phyloP scores from a whole-genome alignment of 2,797 vertebrate genomes.

The Neostethus bicornis region DNA sequence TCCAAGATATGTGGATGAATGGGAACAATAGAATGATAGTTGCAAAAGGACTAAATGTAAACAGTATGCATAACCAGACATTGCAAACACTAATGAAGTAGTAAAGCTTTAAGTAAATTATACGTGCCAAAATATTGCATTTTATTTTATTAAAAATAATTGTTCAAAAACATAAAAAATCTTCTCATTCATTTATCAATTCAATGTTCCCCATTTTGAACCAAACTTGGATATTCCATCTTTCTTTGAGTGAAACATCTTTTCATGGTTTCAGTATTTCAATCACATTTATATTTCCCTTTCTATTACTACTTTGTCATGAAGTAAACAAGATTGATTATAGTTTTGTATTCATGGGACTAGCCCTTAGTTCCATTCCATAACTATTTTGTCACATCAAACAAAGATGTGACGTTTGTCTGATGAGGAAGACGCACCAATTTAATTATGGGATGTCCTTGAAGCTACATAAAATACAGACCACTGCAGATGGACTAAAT shows the following conservation, averaged over 20 bases:
- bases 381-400: slow-evolving; percentile 17
- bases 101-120: slow-evolving; percentile 33
- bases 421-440: slow-evolving; percentile 25
- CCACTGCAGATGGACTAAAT: slow-evolving; percentile 3
- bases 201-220: too few relatives aligned
- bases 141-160: slow-evolving; percentile 51
- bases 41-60: slow-evolving; percentile 30
- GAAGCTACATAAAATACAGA: slow-evolving; percentile 23
- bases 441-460: slow-evolving; percentile 23
- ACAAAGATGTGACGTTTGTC: slow-evolving; percentile 22
- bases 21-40: too few relatives aligned
- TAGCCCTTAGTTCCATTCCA: slow-evolving; percentile 39
- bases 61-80: slow-evolving; percentile 40
- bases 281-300: too few relatives aligned
- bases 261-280: too few relatives aligned
- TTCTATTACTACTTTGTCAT: too few relatives aligned
- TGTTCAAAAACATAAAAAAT: slow-evolving; percentile 48
- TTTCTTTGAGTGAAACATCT: too few relatives aligned
- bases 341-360: slow-evolving; percentile 48
- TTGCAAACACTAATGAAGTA: slow-evolving; percentile 36
- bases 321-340: too few relatives aligned
- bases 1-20: too few relatives aligned
- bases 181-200: too few relatives aligned
- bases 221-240: too few relatives aligned
- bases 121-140: slow-evolving; percentile 52